Evolutionary conservation across 2,113 vertebrate species (phyloP), one percentile per base, ranked within the genome.

Genomic region (Sprattus sprattus): DNA sequence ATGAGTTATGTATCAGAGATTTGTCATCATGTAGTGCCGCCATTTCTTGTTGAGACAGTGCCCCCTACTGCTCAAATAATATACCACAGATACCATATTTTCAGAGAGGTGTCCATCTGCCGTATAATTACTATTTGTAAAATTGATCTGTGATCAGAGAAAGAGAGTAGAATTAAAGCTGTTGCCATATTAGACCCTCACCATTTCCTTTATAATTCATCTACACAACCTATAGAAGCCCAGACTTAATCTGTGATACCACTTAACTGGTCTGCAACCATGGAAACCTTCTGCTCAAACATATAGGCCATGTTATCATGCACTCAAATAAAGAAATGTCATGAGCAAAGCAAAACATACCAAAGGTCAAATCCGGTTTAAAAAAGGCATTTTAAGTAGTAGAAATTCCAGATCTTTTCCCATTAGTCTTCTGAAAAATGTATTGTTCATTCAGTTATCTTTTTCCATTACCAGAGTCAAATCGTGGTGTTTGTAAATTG

Each of bases 51-150:
- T 84, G 46, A 83, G 84, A 90, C 82, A 92, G 90, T 93, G 92
- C 93, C 93, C 91, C 84, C 94, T 92, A 84, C 67, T 91, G 94
- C 7, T 86, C 1, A 82, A 10, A 18, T 57, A 0, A 0, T 81
- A 80, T 75, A 88, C 44, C 84, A 47, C 88, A 91, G 7, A 16
- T 39, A 44, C 2, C 64, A 71, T 71, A 25, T 71, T 71, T 32
- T 11, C 16, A 39, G 60, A 64, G 60, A 8, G 4, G 60, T 78
- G 71, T 39, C 64, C n/a, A 28, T n/a, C 11, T 2, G 28, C 71
- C 39, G n/a, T 32, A 28, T 25, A 13, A 71, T 39, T 39, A 32
- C 2, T 78, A 2, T 15, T 39, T 39, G 67, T 39, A 11, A 16
- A 75, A 28, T 32, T 32, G 13, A 13, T 75, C 3, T 75, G 28